Conservation (phyloP, 2,888 invertebrate genomes). For the Plemyria rubiginata region DNA sequence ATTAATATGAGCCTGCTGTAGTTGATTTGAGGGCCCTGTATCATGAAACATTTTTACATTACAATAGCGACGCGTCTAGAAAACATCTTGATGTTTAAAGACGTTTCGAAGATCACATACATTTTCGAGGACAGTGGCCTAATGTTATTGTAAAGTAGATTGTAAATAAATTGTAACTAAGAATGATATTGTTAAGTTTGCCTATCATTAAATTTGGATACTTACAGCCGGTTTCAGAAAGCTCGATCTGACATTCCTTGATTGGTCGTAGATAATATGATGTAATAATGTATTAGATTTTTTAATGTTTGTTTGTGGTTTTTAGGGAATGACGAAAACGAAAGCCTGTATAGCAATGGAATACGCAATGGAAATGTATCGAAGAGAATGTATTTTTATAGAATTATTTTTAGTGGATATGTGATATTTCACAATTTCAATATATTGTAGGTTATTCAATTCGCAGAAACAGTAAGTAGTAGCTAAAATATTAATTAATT, state of each 20-base stretch:
- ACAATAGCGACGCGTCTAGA: neutral
- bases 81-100: neutral
- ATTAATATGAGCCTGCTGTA: neutral
- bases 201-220: neutral
- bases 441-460: neutral
- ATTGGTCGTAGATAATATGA: neutral
- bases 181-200: conserved; percentile 5
- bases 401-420: conserved; percentile 46
- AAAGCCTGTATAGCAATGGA: conserved; percentile 39
- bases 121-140: neutral
- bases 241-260: neutral
- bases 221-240: neutral
- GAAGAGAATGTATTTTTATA: conserved; percentile 63
- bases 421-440: conserved; percentile 16
- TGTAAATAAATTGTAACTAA: neutral
- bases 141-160: conserved; percentile 31
- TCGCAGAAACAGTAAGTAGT: neutral
- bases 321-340: conserved; percentile 1
- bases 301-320: neutral
- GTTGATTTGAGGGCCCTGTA: too few relatives aligned
- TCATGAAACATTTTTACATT: neutral
- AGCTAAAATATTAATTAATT: neutral
- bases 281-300: neutral
- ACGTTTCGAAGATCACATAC: neutral
- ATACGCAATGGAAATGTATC: conserved; percentile 40